Evolutionary conservation across 2,113 vertebrate species (phyloP).

Genomic region (Eptesicus fuscus): DNA sequence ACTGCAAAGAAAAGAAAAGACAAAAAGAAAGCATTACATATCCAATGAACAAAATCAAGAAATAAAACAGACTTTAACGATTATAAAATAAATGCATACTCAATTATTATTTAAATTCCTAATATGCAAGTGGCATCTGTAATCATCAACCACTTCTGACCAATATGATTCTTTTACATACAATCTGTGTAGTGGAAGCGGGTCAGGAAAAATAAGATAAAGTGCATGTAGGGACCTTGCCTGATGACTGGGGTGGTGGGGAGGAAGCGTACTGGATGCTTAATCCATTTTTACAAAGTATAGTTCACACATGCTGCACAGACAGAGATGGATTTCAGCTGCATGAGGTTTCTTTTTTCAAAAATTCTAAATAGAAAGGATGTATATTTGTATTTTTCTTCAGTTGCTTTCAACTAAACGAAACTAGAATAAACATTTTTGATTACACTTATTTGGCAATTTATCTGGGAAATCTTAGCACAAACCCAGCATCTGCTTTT

Average conservation of each 20-base stretch:
- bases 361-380: constrained; percentile 32
- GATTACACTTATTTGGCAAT: constrained; percentile 48
- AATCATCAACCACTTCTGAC: not conserved
- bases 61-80: not conserved
- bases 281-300: not conserved
- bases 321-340: not conserved
- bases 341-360: not conserved
- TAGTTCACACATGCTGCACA: not conserved
- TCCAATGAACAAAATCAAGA: constrained; percentile 18
- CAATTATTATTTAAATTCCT: not conserved
- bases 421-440: constrained; percentile 44
- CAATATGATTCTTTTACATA: not conserved
- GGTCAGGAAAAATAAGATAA: not conserved
- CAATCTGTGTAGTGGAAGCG: not conserved
- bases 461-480: constrained; percentile 40
- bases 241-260: fast-evolving
- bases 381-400: not conserved
- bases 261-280: not conserved
- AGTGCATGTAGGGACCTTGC: not conserved
- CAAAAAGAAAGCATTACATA: not conserved
- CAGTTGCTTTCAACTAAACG: constrained; percentile 33
- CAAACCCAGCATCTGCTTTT: constrained; percentile 52
- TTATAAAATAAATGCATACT: not conserved
- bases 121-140: not conserved
- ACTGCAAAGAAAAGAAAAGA: constrained; percentile 69